Conservation (phyloP, 2,797 vertebrate species). For the Catamblyrhynchus diadema region DNA sequence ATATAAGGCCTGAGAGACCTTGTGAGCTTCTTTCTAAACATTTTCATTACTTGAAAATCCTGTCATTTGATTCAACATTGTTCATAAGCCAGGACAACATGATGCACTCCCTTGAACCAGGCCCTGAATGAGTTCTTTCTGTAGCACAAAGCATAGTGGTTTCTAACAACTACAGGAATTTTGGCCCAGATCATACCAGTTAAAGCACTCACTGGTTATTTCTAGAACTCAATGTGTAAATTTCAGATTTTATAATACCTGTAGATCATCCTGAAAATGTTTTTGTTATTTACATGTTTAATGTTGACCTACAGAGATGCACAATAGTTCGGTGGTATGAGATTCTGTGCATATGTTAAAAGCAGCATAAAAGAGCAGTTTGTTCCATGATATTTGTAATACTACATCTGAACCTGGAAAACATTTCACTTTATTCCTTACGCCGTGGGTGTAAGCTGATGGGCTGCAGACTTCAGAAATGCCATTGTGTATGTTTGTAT, state of each 20-base stretch:
- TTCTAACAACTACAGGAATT: constrained; percentile 52
- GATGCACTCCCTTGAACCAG: constrained; percentile 28
- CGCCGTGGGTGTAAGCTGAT: not conserved
- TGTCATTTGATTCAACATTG: not conserved
- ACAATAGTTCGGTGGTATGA: not conserved
- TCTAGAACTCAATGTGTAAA: not conserved
- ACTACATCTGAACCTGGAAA: not conserved
- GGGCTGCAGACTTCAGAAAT: not conserved
- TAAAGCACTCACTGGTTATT: not conserved
- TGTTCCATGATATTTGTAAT: not conserved
- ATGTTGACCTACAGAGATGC: not conserved
- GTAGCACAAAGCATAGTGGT: constrained; percentile 42
- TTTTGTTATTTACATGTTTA: not conserved
- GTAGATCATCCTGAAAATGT: not conserved
- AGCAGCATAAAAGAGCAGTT: not conserved
- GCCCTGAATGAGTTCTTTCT: constrained; percentile 58
- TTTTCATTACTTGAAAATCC: constrained; percentile 23
- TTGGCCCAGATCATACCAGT: constrained; percentile 12
- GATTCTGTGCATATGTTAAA: not conserved
- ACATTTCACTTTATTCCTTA: not conserved
- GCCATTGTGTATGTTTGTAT: not conserved
- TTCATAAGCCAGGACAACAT: constrained; percentile 21
- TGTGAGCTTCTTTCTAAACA: not conserved
- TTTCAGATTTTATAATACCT: not conserved
- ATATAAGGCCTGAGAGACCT: not conserved